Evolutionary conservation across 2,888 invertebrate species (phyloP), one percentile per base, ranked within the genome.

Genomic region (Drosophila meridiana): DNA sequence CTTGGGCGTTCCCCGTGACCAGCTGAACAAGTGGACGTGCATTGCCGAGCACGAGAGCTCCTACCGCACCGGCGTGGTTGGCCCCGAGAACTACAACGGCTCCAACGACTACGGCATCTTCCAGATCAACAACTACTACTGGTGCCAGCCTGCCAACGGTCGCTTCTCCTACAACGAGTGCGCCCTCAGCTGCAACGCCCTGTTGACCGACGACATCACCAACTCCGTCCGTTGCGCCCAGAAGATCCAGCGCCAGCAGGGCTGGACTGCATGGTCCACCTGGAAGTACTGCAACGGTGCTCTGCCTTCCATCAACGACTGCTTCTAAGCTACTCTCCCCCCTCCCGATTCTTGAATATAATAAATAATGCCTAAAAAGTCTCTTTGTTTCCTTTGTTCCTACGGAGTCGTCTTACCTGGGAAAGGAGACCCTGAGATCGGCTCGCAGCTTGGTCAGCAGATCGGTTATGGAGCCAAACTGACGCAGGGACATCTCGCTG

Each of bases 401-500:
- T 43, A 20, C 0, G 20, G 4, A 20, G 11, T 9, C 13, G 28
- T n/a, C 30, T 92, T 93, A 98, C 98, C 98, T 98, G 73, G 97
- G 97, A 93, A 97, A 98, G 0, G 98, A 96, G 53, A 97, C 95
- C 80, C 97, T 94, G 0, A 98, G 94, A 92, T 98, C 98, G 7
- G 97, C 96, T 80, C 97, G 95, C 40, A 98, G 94, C 92, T 98
- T 98, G 59, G 96, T 96, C 62, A 98, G 94, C 32, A 98, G 94
- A 93, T 98, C 98, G 52, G 97, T 97, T 50, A 98, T 96, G 13
- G 97, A 96, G 20, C 96, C 96, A 91, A 98, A 98, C 93, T 98
- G 97, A 32, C 97, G 94, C 43, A 98, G 94, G 13, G 97, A 96
- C 98, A 98, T 98, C 93, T 98, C 97, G 72, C 95, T 96, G 36